phyloP scores from a whole-genome alignment of 1,140 invertebrate species.

The Drosophila sproati region DNA sequence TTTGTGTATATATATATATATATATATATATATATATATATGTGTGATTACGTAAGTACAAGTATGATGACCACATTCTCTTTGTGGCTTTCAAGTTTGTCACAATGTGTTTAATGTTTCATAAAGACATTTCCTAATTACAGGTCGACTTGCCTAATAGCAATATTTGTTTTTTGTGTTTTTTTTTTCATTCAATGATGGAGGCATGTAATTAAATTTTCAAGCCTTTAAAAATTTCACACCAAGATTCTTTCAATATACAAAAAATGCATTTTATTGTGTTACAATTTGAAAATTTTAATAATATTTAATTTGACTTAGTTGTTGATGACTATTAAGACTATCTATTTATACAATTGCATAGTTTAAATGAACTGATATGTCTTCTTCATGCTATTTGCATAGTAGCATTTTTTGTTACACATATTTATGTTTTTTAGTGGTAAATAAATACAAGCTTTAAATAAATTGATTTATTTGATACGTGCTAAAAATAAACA shows the following conservation, averaged over 20 bases:
- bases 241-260: too few relatives aligned
- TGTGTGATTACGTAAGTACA: constrained; percentile 63
- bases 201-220: too few relatives aligned
- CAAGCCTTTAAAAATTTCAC: too few relatives aligned
- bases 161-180: background rate
- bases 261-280: too few relatives aligned
- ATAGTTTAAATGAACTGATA: background rate
- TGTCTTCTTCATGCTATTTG: background rate
- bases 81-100: constrained; percentile 46
- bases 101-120: constrained; percentile 15
- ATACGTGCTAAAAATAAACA: constrained; percentile 10
- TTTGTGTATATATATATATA: background rate
- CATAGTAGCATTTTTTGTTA: background rate
- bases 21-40: background rate
- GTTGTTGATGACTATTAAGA: too few relatives aligned
- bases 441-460: constrained; percentile 9
- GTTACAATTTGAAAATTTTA: too few relatives aligned
- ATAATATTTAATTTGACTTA: too few relatives aligned
- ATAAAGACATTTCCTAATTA: background rate
- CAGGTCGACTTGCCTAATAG: background rate
- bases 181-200: too few relatives aligned
- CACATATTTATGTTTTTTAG: background rate
- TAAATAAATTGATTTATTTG: constrained; percentile 23
- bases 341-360: too few relatives aligned
- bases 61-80: constrained; percentile 70